These are phyloP conservation scores for Pogona vitticeps DNA, from an alignment of 2,113 vertebrate species.

Conservation along the genomic window DNA sequence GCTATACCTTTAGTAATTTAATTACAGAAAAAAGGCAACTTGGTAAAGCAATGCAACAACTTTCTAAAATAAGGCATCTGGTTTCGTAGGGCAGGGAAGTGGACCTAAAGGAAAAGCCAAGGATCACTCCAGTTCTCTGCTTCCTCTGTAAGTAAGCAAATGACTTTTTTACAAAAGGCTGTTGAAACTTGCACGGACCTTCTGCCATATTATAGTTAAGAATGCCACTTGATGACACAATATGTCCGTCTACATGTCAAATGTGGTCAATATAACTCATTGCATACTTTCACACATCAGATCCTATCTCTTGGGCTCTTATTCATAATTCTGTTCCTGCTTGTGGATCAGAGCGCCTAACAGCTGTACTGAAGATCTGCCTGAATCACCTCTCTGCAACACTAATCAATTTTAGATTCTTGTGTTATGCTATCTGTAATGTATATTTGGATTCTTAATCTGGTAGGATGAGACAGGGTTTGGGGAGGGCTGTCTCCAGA, in stretches of 20 bases:
- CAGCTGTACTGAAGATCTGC: too few relatives aligned
- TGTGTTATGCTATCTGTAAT: too few relatives aligned
- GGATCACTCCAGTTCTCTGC: neutral
- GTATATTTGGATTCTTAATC: too few relatives aligned
- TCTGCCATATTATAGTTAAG: neutral
- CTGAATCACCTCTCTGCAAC: too few relatives aligned
- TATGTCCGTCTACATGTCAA: neutral
- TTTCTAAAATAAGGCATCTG: neutral
- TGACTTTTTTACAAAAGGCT: neutral
- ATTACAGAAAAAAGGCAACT: neutral
- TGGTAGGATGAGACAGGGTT: too few relatives aligned
- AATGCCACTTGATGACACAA: neutral
- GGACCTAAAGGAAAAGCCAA: neutral
- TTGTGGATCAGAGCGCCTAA: neutral
- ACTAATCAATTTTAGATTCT: too few relatives aligned
- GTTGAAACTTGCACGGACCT: neutral
- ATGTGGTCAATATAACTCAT: neutral
- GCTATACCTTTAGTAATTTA: neutral
- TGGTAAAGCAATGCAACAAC: neutral
- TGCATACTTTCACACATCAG: neutral
- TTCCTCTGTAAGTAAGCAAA: conserved; percentile 14
- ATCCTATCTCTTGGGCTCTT: neutral
- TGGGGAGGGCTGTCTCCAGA: too few relatives aligned
- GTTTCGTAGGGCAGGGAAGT: neutral
- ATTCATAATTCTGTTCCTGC: neutral